Evolutionary conservation across 2,888 invertebrate genomes (phyloP).

Genomic region (Drosophila tripunctata): DNA sequence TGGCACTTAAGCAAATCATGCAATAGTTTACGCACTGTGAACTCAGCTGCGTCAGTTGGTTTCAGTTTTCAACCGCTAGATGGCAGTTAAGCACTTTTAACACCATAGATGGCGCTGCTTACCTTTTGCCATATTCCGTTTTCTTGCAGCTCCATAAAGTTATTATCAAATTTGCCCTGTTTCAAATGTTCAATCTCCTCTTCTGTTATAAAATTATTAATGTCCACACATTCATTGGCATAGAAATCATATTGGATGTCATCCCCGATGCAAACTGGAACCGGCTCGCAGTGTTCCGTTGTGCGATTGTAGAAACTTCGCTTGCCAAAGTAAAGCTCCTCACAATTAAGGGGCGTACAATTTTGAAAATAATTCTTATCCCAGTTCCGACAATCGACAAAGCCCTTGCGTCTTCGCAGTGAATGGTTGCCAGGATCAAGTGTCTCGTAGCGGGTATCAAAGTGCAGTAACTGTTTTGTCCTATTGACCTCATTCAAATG

Average conservation of each 20-base stretch:
- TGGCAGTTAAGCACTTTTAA: background rate
- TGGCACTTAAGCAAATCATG: background rate
- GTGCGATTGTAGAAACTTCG: conserved; percentile 85
- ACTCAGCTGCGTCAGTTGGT: background rate
- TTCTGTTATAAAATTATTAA: conserved; percentile 49
- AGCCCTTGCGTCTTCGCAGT: conserved; percentile 63
- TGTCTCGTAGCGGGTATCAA: conserved; percentile 77
- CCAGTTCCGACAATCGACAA: conserved; percentile 74
- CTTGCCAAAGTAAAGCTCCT: conserved; percentile 86
- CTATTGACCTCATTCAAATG: conserved; percentile 50
- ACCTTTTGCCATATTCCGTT: conserved; percentile 11
- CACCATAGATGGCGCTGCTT: conserved; percentile 26
- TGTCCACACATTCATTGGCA: conserved; percentile 65
- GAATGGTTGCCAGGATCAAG: conserved; percentile 67
- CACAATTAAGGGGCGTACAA: conserved; percentile 86
- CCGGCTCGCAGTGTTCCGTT: conserved; percentile 73
- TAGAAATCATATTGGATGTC: conserved; percentile 53
- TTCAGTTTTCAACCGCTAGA: background rate
- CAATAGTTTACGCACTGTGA: background rate
- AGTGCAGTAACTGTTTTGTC: conserved; percentile 59
- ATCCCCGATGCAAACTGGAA: conserved; percentile 31
- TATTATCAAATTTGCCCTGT: conserved; percentile 51
- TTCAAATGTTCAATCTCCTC: conserved; percentile 59
- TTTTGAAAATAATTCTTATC: conserved; percentile 85
- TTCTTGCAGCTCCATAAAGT: conserved; percentile 41